Base-by-base conservation (phyloP, 2,888 invertebrate species). In the Amorpha juglandis region DNA sequence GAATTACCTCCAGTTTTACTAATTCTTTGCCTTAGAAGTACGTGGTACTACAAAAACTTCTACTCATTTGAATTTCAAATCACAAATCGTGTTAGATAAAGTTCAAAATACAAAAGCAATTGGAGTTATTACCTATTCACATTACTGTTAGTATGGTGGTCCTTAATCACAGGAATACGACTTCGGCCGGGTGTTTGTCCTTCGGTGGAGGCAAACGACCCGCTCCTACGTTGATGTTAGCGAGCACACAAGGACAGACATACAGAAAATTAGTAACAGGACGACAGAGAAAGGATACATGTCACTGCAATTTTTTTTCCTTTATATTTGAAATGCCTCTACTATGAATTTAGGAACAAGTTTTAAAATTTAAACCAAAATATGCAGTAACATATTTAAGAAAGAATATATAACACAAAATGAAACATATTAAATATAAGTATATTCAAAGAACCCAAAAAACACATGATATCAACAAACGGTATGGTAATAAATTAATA, bases 101-200 rank as follows among this genome's bases (percentile, higher is more conserved):
- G n/a, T 38, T 38, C 45, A 58, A 58, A 67, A 68, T 63, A 64
- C 58, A 68, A 55, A 63, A 63, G 66, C 50, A 65, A 68, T 52
- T 63, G 66, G 55, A 38, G 38, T 58, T 75, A 83, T 93, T 92
- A 93, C 93, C 93, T 92, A 93, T 89, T 85, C 65, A 82, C 79
- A 82, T 88, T 91, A 92, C 85, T 87, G 90, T 92, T 90, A 92
- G 90, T 89, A 87, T 84, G 88, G 79, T 91, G 90, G 78, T 92
- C 92, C 92, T 91, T 93, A 81, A 89, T 86, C 77, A 93, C 89
- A 71, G 93, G 93, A 75, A 93, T 93, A 82, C 92, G 93, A 86
- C 93, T 93, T 76, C 91, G 83, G 80, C 92, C 86, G 74, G 92
- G 92, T 67, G 93, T 92, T 84, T 91, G 91, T 83, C 91, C 92